Evolutionary conservation across 2,888 invertebrate species (phyloP).

Genomic region (Lochmaea capreae): DNA sequence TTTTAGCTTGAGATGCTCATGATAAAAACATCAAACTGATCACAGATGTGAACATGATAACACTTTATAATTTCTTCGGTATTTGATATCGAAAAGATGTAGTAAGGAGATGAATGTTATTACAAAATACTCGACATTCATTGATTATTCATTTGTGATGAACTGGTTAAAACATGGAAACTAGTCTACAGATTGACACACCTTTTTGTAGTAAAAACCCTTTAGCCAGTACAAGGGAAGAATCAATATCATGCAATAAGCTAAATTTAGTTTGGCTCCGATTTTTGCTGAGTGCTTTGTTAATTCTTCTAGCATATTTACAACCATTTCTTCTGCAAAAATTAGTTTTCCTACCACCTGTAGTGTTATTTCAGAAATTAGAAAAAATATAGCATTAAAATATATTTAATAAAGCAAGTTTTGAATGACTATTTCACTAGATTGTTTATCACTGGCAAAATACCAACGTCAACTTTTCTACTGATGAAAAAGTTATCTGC

Average conservation of each 20-base stretch:
- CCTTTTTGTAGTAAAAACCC: slow-evolving; percentile 72
- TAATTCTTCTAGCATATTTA: slow-evolving; percentile 61
- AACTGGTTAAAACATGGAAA: background rate
- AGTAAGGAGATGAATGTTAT: too few relatives aligned
- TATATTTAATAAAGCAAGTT: too few relatives aligned
- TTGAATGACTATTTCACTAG: too few relatives aligned
- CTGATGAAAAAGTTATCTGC: too few relatives aligned
- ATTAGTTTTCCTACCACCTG: slow-evolving; percentile 18
- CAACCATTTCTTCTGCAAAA: slow-evolving; percentile 48
- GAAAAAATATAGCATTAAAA: slow-evolving; percentile 7
- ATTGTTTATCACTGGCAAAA: too few relatives aligned
- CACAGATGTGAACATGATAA: too few relatives aligned
- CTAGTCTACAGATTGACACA: slow-evolving; percentile 43
- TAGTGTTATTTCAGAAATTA: background rate
- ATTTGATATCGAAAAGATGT: too few relatives aligned
- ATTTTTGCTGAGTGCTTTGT: slow-evolving; percentile 61
- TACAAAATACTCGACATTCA: background rate
- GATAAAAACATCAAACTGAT: too few relatives aligned
- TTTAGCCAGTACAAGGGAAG: slow-evolving; percentile 69
- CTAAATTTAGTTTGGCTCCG: slow-evolving; percentile 55
- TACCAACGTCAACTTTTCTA: too few relatives aligned
- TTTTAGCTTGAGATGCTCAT: too few relatives aligned
- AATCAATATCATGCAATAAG: slow-evolving; percentile 76
- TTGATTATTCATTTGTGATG: background rate
- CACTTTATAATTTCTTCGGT: too few relatives aligned